Evolutionary conservation across 2,113 vertebrate species (phyloP).

Genomic region (Xenopus borealis): DNA sequence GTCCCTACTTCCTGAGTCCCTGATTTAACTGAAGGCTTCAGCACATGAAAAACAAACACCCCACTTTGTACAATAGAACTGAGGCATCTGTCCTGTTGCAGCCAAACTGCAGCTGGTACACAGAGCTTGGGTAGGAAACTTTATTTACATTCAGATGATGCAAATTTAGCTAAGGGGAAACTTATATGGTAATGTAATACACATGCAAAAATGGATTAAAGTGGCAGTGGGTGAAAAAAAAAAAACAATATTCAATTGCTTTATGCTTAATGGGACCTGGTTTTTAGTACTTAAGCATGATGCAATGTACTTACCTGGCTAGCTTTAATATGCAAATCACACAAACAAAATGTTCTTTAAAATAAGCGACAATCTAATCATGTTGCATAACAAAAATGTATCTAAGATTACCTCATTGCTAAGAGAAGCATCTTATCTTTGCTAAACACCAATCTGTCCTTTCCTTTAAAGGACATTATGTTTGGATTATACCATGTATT

Average conservation of each 20-base stretch:
- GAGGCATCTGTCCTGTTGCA: neutral
- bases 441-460: neutral
- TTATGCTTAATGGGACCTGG: constrained; percentile 25
- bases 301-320: constrained; percentile 17
- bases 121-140: constrained; percentile 5
- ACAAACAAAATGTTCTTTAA: neutral
- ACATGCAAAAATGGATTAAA: neutral
- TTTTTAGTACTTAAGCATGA: constrained; percentile 27
- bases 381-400: neutral
- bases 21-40: neutral
- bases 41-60: constrained; percentile 30
- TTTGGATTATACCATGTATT: too few relatives aligned
- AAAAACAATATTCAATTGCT: constrained; percentile 8
- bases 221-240: neutral
- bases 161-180: too few relatives aligned
- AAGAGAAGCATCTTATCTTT: neutral
- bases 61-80: constrained; percentile 43
- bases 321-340: constrained; percentile 28
- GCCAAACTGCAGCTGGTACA: constrained; percentile 5
- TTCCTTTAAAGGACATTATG: neutral
- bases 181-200: neutral
- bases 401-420: constrained; percentile 4
- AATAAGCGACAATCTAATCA: constrained; percentile 4
- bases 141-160: neutral
- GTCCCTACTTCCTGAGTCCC: constrained; percentile 66